These are phyloP conservation scores for Luperina nickerlii DNA, from an alignment of 2,888 invertebrate genomes.

Conservation along the genomic window DNA sequence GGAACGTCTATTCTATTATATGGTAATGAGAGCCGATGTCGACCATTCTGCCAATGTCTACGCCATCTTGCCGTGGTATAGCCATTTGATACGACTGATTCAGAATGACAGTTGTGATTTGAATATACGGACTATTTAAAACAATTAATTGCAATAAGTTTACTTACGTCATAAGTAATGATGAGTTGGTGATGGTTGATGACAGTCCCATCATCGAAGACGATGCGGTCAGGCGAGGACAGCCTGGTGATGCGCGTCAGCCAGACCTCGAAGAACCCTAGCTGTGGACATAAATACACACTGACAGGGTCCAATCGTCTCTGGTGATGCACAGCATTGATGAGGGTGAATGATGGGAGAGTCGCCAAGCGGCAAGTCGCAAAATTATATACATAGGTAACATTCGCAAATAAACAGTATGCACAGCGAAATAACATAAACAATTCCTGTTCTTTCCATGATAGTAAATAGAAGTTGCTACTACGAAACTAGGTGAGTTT, in stretches of 20 bases:
- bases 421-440: neutral
- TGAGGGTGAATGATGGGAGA: constrained; percentile 34
- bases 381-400: neutral
- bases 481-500: neutral
- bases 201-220: constrained; percentile 97
- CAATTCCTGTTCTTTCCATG: neutral
- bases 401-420: constrained; percentile 20
- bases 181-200: constrained; percentile 96
- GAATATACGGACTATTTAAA: neutral
- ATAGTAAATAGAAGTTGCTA: neutral
- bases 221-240: constrained; percentile 94
- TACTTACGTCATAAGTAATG: constrained; percentile 94
- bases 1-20: neutral
- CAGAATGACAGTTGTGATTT: neutral
- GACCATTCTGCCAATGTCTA: neutral
- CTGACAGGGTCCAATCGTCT: constrained; percentile 63
- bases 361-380: constrained; percentile 45
- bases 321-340: constrained; percentile 20
- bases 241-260: constrained; percentile 95
- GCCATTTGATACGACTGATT: neutral
- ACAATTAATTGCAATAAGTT: neutral
- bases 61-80: neutral
- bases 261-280: constrained; percentile 99
- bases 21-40: neutral
- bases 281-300: constrained; percentile 76